Percentiles rank a stretch among this genome's conserved stretches.
Evolutionary conservation across 2,888 invertebrate genomes (phyloP).

Genomic region (Parnassius apollo): DNA sequence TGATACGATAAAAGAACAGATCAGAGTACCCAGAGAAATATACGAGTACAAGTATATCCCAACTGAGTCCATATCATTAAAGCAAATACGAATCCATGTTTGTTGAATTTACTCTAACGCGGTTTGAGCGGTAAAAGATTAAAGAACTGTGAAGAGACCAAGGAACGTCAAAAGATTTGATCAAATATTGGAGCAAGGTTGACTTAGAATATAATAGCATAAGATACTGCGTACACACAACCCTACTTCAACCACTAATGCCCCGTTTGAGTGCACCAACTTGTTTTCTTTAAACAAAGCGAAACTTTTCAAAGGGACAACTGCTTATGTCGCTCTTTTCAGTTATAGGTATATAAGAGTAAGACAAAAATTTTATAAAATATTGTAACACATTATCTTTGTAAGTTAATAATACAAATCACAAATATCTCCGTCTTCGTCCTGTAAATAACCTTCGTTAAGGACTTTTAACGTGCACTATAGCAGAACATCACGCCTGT

Average conservation of each 20-base stretch:
- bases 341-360: not conserved
- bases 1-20: not conserved
- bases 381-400: too few species aligned
- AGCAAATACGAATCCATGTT: constrained; percentile 25
- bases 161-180: constrained; percentile 68
- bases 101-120: constrained; percentile 19
- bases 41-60: not conserved
- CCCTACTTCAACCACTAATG: constrained; percentile 67
- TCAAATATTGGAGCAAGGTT: constrained; percentile 69
- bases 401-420: too few species aligned
- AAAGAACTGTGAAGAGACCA: constrained; percentile 54
- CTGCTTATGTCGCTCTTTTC: constrained; percentile 24
- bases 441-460: too few species aligned
- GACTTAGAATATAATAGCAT: constrained; percentile 79
- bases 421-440: too few species aligned
- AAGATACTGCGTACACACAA: constrained; percentile 70
- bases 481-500: too few species aligned
- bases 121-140: constrained; percentile 67
- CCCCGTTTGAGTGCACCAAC: constrained; percentile 68
- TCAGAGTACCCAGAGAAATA: too few species aligned
- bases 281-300: constrained; percentile 75
- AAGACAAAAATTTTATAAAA: too few species aligned
- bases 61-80: constrained; percentile 12
- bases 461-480: too few species aligned
- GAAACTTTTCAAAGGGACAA: constrained; percentile 44